Percentiles rank a stretch among this genome's conserved stretches.
phyloP scores from a whole-genome alignment of 2,888 invertebrate species.

The Epistrophe eligans region DNA sequence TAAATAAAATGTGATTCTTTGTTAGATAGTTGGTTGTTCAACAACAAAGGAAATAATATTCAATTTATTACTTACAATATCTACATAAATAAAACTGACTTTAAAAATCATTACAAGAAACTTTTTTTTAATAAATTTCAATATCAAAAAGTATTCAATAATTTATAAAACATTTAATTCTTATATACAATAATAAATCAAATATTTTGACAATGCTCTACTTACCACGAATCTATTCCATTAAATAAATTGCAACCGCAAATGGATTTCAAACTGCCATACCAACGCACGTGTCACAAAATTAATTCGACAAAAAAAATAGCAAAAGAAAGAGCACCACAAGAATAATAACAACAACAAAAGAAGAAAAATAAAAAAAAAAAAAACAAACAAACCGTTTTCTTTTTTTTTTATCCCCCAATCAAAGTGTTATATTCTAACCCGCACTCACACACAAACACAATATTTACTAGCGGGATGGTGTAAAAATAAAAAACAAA shows the following conservation, averaged over 20 bases:
- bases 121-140: too few species aligned
- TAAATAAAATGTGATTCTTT: too few species aligned
- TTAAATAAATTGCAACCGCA: neutral
- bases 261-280: conserved; percentile 7
- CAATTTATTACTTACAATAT: too few species aligned
- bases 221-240: conserved; percentile 47
- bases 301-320: conserved; percentile 10
- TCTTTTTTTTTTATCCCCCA: conserved; percentile 35
- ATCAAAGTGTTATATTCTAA: conserved; percentile 53
- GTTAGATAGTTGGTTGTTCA: too few species aligned
- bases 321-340: conserved; percentile 10
- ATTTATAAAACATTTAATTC: too few species aligned
- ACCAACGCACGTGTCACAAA: conserved; percentile 40
- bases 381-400: conserved; percentile 23
- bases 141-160: too few species aligned
- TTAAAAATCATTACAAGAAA: too few species aligned
- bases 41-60: too few species aligned
- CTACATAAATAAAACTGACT: too few species aligned
- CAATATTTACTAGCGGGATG: neutral
- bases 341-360: neutral
- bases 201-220: neutral
- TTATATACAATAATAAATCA: too few species aligned
- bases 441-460: conserved; percentile 33
- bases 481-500: neutral
- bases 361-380: conserved; percentile 1